Evolutionary conservation across 2,888 invertebrate genomes (phyloP), one percentile per base, ranked within the genome.

Genomic region (Luperina testacea): DNA sequence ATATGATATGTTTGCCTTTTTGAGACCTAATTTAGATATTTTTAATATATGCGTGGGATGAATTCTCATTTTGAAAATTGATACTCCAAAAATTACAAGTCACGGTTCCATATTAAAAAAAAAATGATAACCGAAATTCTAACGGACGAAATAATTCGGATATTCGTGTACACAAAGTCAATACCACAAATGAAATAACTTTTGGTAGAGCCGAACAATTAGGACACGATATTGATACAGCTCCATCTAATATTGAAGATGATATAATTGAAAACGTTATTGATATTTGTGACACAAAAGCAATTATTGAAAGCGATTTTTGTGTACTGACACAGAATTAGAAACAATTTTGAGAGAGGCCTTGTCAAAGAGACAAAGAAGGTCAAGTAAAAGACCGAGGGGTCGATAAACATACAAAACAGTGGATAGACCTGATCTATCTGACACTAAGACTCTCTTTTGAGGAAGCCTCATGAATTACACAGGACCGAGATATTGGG

Each of bases 151-250:
- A 45, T 51, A 72, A 82, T 79, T 59, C 27, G 45, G 27, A 32
- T 79, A 61, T 63, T 64, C 53, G 57, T 63, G n/a, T 45, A 72
- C 48, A 74, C 61, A 76, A 77, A 82, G 72, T 61, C 83, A 86
- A 83, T 73, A 83, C 64, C 72, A 48, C 72, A 81, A 83, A 77
- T 83, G 72, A 81, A 83, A 86, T 78, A 85, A 86, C 75, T 83
- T 83, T 81, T 51, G 67, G 45, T 75, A 11, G 32, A 78, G 65
- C 68, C 48, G 69, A 74, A 85, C 78, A 86, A 83, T 86, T 81
- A 83, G 74, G 51, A 20, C 15, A 57, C 9, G 59, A 63, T 85
- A 78, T 83, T 78, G 76, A 77, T 76, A 76, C 53, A 77, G 64
- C 75, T 72, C 63, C n/a, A 69, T 20, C 65, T 72, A 71, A 75